Base-by-base conservation (phyloP, 2,113 vertebrate genomes). In the Tricholaema leucomelas region DNA sequence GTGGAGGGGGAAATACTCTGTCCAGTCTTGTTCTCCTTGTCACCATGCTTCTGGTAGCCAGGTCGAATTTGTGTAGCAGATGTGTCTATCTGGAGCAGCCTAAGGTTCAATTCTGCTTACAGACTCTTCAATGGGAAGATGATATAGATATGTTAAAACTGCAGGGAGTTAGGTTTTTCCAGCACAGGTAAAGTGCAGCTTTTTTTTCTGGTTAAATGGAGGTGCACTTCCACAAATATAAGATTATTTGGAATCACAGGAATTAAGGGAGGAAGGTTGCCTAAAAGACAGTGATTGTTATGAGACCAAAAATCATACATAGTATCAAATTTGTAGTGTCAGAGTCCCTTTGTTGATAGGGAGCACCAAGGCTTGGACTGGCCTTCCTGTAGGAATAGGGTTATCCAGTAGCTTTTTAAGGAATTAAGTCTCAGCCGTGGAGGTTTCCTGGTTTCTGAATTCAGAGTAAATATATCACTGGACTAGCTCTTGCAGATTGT, bases 401-500 rank as follows among this genome's bases (percentile, higher is more conserved):
- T 38, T 79, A 46, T 85, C 8, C 50, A 30, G 27, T 81, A 52
- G 52, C 35, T 90, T 81, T 82, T 65, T 30, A 67, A 87, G 56
- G 55, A 60, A 60, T 23, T 79, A 1, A 25, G 6, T 64, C 93
- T 93, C 7, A 7, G 33, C 66, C 56, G 36, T 8, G 67, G 56
- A 67, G 35, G 9, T 93, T 74, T 36, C 67, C 16, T 64, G 36
- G 23, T 80, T 85, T 88, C 42, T 87, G 52, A 71, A 48, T 71
- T 9, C 42, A 19, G 66, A 85, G 35, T 44, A 56, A 52, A 14
- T 54, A 1, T 52, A 55, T 72, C 50, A 15, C 46, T 73, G 64
- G 52, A 50, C 59, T 88, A 46, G 81, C 64, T 84, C 60, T 46
- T 90, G 91, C 67, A 94, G 71, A 60, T 87, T 90, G 59, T 64